These are phyloP conservation scores for Lasioglossum pauxillum DNA, from an alignment of 2,888 invertebrate genomes.

Conservation along the genomic window DNA sequence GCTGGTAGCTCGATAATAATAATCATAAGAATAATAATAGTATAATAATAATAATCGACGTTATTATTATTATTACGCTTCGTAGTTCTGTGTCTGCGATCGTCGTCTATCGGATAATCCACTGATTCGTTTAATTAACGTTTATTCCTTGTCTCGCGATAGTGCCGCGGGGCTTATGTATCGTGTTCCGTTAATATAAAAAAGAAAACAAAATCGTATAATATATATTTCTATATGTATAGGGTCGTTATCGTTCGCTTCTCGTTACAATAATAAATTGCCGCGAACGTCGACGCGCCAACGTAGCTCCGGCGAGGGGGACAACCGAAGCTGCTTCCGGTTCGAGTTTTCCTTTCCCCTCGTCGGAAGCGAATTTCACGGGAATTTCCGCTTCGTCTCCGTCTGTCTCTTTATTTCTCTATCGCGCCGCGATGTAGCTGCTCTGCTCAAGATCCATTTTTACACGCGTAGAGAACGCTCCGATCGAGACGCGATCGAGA, in stretches of 20 bases:
- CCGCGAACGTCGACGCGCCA: slow-evolving; percentile 75
- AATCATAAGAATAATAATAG: slow-evolving; percentile 72
- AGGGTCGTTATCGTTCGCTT: slow-evolving; percentile 74
- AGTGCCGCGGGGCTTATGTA: slow-evolving; percentile 64
- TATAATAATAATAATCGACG: slow-evolving; percentile 66
- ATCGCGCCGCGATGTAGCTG: slow-evolving; percentile 8
- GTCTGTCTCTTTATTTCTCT: not conserved
- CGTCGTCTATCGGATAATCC: slow-evolving; percentile 70
- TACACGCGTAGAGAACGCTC: slow-evolving; percentile 22
- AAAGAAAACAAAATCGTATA: slow-evolving; percentile 70
- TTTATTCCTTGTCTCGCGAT: slow-evolving; percentile 57
- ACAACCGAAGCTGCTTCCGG: slow-evolving; percentile 22
- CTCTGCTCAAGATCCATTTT: slow-evolving; percentile 33
- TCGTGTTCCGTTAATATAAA: slow-evolving; percentile 72
- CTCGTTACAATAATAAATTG: slow-evolving; percentile 78
- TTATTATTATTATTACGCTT: slow-evolving; percentile 73
- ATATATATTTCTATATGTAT: slow-evolving; percentile 73
- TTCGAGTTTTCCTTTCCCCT: not conserved
- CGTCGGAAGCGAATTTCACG: not conserved
- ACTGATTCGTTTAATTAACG: slow-evolving; percentile 56
- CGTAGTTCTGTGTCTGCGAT: slow-evolving; percentile 68
- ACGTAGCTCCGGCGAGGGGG: slow-evolving; percentile 40
- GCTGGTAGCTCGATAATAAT: slow-evolving; percentile 76
- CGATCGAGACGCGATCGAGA: slow-evolving; percentile 21
- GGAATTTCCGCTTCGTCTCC: not conserved